Evolutionary conservation across 1,140 invertebrate genomes (phyloP), one percentile per base, ranked within the genome.

Genomic region (Drosophila pachea): DNA sequence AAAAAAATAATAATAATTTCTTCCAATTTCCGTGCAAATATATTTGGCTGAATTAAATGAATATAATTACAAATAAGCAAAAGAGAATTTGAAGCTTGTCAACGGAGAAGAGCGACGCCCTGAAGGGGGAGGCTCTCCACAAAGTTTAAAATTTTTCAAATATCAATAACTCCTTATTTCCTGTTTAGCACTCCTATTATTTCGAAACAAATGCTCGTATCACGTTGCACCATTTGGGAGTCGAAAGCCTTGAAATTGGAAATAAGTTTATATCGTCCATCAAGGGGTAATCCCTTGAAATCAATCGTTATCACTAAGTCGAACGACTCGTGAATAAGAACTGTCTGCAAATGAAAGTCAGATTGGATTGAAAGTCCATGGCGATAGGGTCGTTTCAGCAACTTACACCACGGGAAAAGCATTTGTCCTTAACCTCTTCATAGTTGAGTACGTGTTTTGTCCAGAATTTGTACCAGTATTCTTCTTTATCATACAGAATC

Each of bases 361-460:
- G 1, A 9, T 9, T 4, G 11, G 11, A 6, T 12, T 42, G n/a
- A n/a, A 42, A 12, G n/a, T 12, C 4, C 2, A 5, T 4, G n/a
- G 12, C n/a, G 4, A 12, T 4, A 42, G 12, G 7, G 40, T 12
- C 22, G 22, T 2, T 4, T 12, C 12, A 4, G n/a, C 6, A 32
- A 48, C 73, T 6, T 69, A 77, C 75, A 11, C 75, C 75, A 9
- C 47, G 70, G 16, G 9, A 12, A 1, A 71, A 0, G 9, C 75
- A 74, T 38, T 50, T 74, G 0, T 59, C 9, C 12, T 32, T 48
- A 0, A 63, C 22, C 8, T 63, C 45, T 1, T 52, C 31, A 3
- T 5, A 5, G 48, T 78, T 78, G 0, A 0, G 43, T 9, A 74
- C 1, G 9, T 78, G 29, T 9, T 8, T 0, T 0, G 48, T 12